A percentile compares a stretch with the other conserved stretches of the same genome.
phyloP scores from a whole-genome alignment of 2,888 invertebrate species.

The Diaperis boleti region DNA sequence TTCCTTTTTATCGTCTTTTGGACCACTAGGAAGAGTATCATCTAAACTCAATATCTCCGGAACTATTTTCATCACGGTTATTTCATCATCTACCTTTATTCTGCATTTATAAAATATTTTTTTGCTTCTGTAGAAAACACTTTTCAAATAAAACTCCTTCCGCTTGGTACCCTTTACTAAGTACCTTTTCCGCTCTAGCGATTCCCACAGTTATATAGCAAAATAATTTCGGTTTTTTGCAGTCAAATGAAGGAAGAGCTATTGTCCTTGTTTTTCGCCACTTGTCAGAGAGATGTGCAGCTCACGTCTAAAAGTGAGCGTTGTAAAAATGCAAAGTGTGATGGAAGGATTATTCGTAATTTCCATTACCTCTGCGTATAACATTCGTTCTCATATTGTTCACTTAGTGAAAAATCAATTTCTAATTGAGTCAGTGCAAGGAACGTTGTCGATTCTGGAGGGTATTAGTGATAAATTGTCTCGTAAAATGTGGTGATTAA shows the following conservation, averaged over 20 bases:
- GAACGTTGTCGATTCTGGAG: not conserved
- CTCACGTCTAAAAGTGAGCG: constrained; percentile 25
- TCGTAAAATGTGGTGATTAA: too few species aligned
- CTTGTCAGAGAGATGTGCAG: constrained; percentile 8
- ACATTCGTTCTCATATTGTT: not conserved
- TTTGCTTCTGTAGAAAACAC: too few species aligned
- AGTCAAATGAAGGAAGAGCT: not conserved
- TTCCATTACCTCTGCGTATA: constrained; percentile 18
- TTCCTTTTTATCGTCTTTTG: too few species aligned
- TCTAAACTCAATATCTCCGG: too few species aligned
- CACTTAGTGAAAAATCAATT: constrained; percentile 4
- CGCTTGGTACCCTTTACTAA: too few species aligned
- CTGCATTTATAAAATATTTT: too few species aligned
- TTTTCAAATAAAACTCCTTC: too few species aligned
- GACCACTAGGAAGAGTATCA: too few species aligned
- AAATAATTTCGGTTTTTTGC: not conserved
- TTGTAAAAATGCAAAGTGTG: constrained; percentile 24
- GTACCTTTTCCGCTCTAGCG: not conserved
- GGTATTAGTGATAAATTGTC: too few species aligned
- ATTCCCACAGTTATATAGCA: too few species aligned
- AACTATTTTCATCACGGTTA: too few species aligned
- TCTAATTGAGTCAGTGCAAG: not conserved
- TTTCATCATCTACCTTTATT: too few species aligned
- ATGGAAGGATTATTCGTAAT: constrained; percentile 5
- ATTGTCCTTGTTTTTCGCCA: constrained; percentile 17